Percentiles rank a stretch among this genome's conserved stretches.
phyloP scores from a whole-genome alignment of 2,888 invertebrate genomes.

The Venustoraphidia nigricollis region DNA sequence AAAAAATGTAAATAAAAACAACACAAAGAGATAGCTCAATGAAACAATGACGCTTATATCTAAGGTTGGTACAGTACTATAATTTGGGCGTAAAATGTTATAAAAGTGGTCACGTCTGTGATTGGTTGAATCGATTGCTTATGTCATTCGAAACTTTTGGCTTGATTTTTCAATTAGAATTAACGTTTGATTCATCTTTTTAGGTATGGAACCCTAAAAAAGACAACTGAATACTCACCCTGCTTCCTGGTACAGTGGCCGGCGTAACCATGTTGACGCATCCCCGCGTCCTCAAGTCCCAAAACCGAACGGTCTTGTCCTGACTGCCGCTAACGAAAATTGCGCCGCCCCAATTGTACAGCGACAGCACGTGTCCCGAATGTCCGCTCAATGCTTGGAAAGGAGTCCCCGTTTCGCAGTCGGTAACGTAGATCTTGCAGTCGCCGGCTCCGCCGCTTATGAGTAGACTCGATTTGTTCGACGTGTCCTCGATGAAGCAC shows the following conservation, averaged over 20 bases:
- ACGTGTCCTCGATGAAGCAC: constrained; percentile 90
- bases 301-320: constrained; percentile 95
- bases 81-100: too few species aligned
- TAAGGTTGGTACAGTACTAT: too few species aligned
- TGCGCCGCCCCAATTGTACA: constrained; percentile 95
- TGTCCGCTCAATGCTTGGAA: constrained; percentile 88
- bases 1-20: neutral
- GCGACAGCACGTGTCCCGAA: constrained; percentile 80
- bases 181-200: too few species aligned
- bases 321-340: constrained; percentile 97
- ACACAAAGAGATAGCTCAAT: too few species aligned
- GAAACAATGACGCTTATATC: too few species aligned
- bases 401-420: constrained; percentile 91
- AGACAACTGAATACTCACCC: constrained; percentile 37
- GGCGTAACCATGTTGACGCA: constrained; percentile 85
- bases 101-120: too few species aligned
- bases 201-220: too few species aligned
- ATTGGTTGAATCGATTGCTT: too few species aligned
- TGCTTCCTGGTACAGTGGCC: constrained; percentile 54
- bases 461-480: constrained; percentile 77
- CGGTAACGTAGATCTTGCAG: constrained; percentile 96
- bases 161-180: too few species aligned
- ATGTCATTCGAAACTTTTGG: too few species aligned
- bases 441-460: constrained; percentile 99
- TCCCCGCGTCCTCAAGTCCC: constrained; percentile 90